Evolutionary conservation across 2,113 vertebrate genomes (phyloP), one percentile per base, ranked within the genome.

Genomic region (Scatophagus argus): DNA sequence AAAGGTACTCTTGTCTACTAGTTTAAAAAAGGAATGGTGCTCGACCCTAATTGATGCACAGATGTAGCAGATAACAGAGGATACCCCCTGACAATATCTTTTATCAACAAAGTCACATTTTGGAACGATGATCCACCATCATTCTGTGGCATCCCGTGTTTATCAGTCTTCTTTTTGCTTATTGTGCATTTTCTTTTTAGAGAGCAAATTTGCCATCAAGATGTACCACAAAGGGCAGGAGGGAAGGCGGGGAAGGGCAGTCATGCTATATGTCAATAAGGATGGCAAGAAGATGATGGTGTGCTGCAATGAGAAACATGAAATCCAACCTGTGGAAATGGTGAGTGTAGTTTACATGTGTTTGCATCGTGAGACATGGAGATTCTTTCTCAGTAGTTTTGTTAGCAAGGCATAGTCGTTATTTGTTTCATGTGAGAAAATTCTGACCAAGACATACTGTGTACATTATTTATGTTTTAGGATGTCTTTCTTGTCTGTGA

Each of bases 231-330:
- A 0, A 0, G 0, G 19, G 44, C 36, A 0, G 0, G 0, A 0
- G 0, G 0, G 0, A 1, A 0, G 0, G 0, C 1, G 5, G 8
- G 14, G 54, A 5, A n/a, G 0, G 3, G 14, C 77, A 0, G 89
- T 89, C 44, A 90, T 87, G n/a, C 58, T 92, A 1, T 86, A 77
- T 5, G 4, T 11, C 16, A 13, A 6, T 0, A 51, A 47, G 31
- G 14, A 56, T 2, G 21, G 1, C 1, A 5, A 66, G 32, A 81
- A 55, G 17, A n/a, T 61, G 10, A 49, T 79, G 44, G 74, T 38
- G 2, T 87, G 51, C 66, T 91, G 89, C 77, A 14, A 0, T 1
- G 8, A 41, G 0, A 0, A n/a, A 0, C 1, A 1, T 0, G 27
- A 70, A 2, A 23, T 92, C 2, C 1, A 1, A 6, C 5, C 79